Evolutionary conservation across 2,113 vertebrate species (phyloP).

Genomic region (Microcebus murinus): DNA sequence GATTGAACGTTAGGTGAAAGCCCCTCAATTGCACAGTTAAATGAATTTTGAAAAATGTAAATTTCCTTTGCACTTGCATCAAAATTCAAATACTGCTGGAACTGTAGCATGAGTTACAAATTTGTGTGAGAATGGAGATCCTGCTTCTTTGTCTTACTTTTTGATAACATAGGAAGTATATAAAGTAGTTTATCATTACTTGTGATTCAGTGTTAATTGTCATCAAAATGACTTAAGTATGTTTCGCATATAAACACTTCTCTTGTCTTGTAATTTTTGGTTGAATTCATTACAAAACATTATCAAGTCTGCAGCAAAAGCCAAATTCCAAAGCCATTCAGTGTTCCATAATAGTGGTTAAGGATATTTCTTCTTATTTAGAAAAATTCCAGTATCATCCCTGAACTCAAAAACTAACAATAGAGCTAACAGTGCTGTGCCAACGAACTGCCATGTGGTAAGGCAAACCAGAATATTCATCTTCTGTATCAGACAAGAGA

Average conservation of each 20-base stretch:
- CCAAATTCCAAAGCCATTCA: not conserved
- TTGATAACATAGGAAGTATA: not conserved
- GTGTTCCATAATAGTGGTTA: not conserved
- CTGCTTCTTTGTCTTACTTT: constrained; percentile 18
- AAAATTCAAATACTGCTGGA: not conserved
- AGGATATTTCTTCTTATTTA: constrained; percentile 6
- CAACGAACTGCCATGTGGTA: not conserved
- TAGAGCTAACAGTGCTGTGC: not conserved
- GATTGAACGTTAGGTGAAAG: not conserved
- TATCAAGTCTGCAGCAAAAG: not conserved
- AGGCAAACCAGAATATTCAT: not conserved
- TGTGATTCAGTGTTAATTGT: constrained; percentile 25
- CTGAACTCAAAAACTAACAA: not conserved
- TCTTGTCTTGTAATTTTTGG: not conserved
- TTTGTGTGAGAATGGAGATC: not conserved
- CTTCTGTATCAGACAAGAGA: not conserved
- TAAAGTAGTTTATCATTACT: not conserved
- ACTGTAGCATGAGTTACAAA: not conserved
- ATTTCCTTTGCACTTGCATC: not conserved
- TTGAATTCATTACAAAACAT: constrained; percentile 11
- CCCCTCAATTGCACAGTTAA: not conserved
- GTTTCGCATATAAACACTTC: not conserved
- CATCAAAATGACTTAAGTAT: not conserved
- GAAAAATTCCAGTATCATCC: not conserved
- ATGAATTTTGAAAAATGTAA: not conserved